Evolutionary conservation across 2,113 vertebrate genomes (phyloP).

Genomic region (Bambusicola thoracicus): DNA sequence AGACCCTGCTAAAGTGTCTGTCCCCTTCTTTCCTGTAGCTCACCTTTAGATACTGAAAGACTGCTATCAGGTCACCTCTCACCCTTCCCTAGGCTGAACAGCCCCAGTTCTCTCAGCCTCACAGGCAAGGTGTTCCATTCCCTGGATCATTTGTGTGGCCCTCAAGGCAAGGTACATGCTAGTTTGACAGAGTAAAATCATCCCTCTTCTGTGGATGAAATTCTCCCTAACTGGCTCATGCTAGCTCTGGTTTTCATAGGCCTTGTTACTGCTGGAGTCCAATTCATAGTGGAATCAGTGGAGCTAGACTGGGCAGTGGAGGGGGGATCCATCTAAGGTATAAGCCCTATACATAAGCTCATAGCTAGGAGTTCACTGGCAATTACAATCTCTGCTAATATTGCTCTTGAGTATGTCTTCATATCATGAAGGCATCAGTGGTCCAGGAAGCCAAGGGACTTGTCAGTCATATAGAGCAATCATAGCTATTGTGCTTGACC

Average conservation of each 20-base stretch:
- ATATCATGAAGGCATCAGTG: neutral
- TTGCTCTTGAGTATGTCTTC: neutral
- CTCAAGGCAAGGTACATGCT: neutral
- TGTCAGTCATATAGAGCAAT: accelerated
- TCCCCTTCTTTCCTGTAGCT: too few species aligned
- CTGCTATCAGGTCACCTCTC: too few species aligned
- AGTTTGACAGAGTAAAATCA: neutral
- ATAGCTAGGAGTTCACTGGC: neutral
- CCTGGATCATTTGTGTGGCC: too few species aligned
- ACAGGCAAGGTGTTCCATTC: too few species aligned
- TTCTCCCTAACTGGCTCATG: neutral
- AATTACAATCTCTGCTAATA: neutral
- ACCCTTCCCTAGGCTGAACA: too few species aligned
- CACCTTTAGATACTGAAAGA: too few species aligned
- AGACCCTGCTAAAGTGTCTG: too few species aligned
- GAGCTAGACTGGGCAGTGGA: neutral
- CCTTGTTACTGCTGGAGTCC: neutral
- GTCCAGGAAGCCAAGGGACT: neutral
- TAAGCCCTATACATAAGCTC: neutral
- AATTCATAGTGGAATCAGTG: neutral
- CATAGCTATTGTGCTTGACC: neutral
- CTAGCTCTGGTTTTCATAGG: neutral
- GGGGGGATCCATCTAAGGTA: neutral
- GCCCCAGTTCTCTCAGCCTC: too few species aligned
- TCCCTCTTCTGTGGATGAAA: neutral